phyloP scores from a whole-genome alignment of 2,113 vertebrate genomes.

The Anarrhichthys ocellatus region DNA sequence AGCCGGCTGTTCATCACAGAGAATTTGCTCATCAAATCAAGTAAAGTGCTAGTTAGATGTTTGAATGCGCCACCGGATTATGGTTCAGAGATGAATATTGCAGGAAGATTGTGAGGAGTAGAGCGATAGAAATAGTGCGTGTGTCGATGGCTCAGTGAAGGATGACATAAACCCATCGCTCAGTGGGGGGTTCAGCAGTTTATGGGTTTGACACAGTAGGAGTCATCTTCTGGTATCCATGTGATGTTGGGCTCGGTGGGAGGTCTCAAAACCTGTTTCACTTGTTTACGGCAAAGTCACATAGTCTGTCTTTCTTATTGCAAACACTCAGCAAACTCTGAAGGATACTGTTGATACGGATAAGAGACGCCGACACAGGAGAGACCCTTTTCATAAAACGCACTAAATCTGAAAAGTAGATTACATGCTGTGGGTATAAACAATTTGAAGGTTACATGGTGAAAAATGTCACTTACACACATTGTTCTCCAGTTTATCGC shows the following conservation, averaged over 20 bases:
- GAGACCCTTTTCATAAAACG: neutral
- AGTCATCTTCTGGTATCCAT: slow-evolving; percentile 17
- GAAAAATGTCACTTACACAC: too few relatives aligned
- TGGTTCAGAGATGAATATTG: neutral
- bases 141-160: slow-evolving; percentile 15
- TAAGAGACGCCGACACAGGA: neutral
- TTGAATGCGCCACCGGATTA: neutral
- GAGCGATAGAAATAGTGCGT: neutral
- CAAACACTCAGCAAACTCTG: neutral
- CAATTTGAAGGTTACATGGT: too few relatives aligned
- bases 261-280: slow-evolving; percentile 18
- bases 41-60: neutral
- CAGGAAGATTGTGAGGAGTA: neutral
- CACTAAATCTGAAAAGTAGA: neutral
- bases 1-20: slow-evolving; percentile 7
- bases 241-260: slow-evolving; percentile 31
- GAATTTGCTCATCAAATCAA: slow-evolving; percentile 2
- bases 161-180: slow-evolving; percentile 30
- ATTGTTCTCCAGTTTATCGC: neutral
- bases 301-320: neutral
- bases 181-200: slow-evolving; percentile 26
- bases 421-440: neutral
- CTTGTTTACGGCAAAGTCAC: slow-evolving; percentile 24
- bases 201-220: slow-evolving; percentile 38
- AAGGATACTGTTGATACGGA: neutral